Evolutionary conservation across 2,113 vertebrate genomes (phyloP).

Genomic region (Perca flavescens): DNA sequence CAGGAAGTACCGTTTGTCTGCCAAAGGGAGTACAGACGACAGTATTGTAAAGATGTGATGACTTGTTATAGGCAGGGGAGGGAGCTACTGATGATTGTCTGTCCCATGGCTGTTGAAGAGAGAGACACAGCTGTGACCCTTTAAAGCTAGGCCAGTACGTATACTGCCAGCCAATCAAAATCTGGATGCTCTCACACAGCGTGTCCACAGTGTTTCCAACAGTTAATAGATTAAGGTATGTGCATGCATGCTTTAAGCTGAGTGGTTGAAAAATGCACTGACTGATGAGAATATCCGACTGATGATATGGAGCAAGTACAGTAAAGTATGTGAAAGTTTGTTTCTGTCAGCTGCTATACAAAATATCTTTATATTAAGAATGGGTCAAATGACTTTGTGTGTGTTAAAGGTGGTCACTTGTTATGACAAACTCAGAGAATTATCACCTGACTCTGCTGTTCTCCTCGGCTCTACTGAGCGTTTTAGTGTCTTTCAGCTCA

Average conservation of each 20-base stretch:
- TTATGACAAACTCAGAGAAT: not conserved
- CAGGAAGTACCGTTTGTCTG: slow-evolving; percentile 20
- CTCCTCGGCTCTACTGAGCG: not conserved
- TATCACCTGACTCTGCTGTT: no score
- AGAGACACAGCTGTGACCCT: slow-evolving; percentile 28
- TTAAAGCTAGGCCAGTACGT: slow-evolving; percentile 17
- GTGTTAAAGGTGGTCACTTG: not conserved
- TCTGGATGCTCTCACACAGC: slow-evolving; percentile 4
- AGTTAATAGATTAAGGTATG: not conserved
- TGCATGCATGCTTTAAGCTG: not conserved
- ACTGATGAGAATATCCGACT: slow-evolving; percentile 13
- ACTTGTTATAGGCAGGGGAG: slow-evolving; percentile 29
- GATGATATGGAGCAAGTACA: slow-evolving; percentile 12
- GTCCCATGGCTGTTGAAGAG: slow-evolving; percentile 15
- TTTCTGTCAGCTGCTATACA: not conserved
- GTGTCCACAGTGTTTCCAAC: slow-evolving; percentile 1
- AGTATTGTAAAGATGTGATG: slow-evolving; percentile 47
- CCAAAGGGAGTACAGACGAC: slow-evolving; percentile 29
- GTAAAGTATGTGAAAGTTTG: not conserved
- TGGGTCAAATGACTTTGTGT: not conserved
- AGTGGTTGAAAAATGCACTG: not conserved
- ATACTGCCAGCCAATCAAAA: slow-evolving; percentile 17
- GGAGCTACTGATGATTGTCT: slow-evolving; percentile 23
- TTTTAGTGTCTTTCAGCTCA: not conserved
- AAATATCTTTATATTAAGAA: not conserved